Conservation (phyloP, 2,888 invertebrate species). For the Odontothrips loti region DNA sequence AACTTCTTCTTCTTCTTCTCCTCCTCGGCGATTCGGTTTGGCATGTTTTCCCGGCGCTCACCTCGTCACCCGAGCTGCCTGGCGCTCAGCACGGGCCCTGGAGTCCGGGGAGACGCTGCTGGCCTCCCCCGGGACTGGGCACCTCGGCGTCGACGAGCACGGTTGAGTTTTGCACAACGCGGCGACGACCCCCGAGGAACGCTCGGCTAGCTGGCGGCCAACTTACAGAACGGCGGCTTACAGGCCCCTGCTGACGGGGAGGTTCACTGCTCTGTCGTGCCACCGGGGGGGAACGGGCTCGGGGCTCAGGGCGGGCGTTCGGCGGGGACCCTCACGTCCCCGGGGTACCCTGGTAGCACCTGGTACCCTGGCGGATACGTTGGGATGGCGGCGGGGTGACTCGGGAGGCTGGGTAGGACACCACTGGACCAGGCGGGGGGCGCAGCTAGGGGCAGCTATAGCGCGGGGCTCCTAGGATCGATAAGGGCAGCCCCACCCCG, state of each 20-base stretch:
- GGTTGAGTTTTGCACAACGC: no score
- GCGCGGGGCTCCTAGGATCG: not conserved
- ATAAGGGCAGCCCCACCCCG: not conserved
- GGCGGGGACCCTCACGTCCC: not conserved
- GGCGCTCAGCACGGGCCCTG: no score
- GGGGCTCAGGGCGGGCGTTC: constrained; percentile 3
- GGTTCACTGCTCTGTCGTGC: not conserved
- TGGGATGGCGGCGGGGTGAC: constrained; percentile 11
- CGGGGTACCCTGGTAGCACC: constrained; percentile 8
- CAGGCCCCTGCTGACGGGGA: no score
- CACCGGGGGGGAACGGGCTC: not conserved
- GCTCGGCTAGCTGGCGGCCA: no score
- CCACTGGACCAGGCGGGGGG: not conserved
- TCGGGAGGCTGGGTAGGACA: constrained; percentile 16
- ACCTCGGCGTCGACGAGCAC: no score
- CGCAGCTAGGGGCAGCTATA: no score
- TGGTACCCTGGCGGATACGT: not conserved
- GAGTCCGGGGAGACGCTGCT: no score
- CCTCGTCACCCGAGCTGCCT: not conserved
- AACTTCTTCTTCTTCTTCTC: not conserved
- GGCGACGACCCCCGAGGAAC: no score
- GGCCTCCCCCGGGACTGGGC: no score
- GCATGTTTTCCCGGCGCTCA: not conserved
- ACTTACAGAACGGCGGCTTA: no score
- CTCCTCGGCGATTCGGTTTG: not conserved